Conservation (phyloP, 1,140 invertebrate species). For the Dryas iulia region DNA sequence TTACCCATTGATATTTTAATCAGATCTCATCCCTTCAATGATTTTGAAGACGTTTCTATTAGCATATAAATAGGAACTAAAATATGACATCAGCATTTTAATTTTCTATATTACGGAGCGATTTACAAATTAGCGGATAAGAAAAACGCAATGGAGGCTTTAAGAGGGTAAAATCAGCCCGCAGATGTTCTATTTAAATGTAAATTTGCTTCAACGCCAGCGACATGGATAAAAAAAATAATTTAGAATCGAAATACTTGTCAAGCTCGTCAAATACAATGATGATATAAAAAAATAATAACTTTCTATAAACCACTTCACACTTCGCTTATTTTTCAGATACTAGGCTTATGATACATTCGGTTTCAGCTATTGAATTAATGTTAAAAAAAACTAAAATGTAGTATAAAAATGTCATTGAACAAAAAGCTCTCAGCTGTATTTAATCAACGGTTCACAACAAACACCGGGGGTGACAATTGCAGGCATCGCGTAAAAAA, state of each 20-base stretch:
- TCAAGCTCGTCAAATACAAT: constrained; percentile 55
- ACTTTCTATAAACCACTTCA: too few species aligned
- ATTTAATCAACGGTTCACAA: constrained; percentile 70
- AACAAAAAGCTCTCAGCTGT: constrained; percentile 51
- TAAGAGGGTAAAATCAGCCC: constrained; percentile 69
- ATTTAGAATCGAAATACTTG: constrained; percentile 73
- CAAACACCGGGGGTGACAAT: constrained; percentile 70
- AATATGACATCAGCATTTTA: constrained; percentile 80
- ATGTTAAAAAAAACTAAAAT: not conserved
- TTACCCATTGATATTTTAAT: constrained; percentile 78
- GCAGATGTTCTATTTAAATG: constrained; percentile 80
- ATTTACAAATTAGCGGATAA: constrained; percentile 80
- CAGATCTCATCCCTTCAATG: constrained; percentile 43
- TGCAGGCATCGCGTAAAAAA: constrained; percentile 60
- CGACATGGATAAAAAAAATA: constrained; percentile 74
- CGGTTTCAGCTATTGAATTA: too few species aligned
- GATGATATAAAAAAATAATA: constrained; percentile 25
- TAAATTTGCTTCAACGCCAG: constrained; percentile 72
- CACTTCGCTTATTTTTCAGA: too few species aligned
- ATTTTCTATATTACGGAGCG: constrained; percentile 77
- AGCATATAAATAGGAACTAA: constrained; percentile 77
- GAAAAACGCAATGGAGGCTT: constrained; percentile 68
- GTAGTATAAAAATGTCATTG: constrained; percentile 7
- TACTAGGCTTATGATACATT: too few species aligned
- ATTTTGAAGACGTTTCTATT: constrained; percentile 56